Evolutionary conservation across 2,113 vertebrate species (phyloP).

Genomic region (Gopherus flavomarginatus): DNA sequence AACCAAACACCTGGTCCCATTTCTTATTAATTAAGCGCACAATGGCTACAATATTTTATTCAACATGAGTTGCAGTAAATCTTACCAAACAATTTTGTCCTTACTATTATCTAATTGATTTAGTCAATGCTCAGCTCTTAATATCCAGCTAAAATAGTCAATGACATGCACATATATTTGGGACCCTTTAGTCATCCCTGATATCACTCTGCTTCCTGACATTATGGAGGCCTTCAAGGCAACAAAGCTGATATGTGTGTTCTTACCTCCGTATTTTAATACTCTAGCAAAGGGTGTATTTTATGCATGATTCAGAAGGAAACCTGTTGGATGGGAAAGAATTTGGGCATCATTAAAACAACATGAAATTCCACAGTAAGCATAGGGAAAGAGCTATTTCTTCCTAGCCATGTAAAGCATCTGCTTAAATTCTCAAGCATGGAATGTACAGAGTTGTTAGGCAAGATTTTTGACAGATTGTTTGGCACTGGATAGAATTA

Average conservation of each 20-base stretch:
- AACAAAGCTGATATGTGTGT: slow-evolving; percentile 53
- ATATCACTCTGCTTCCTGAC: background rate
- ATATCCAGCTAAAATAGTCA: background rate
- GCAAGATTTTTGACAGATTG: slow-evolving; percentile 77
- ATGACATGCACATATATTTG: background rate
- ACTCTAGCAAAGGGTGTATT: slow-evolving; percentile 53
- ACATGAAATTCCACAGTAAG: slow-evolving; percentile 38
- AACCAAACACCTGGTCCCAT: background rate
- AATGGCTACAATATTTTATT: slow-evolving; percentile 11
- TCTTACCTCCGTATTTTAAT: slow-evolving; percentile 47
- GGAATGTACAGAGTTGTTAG: slow-evolving; percentile 63
- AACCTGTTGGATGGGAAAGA: slow-evolving; percentile 27
- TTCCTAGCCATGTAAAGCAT: slow-evolving; percentile 60
- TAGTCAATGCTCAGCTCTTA: background rate
- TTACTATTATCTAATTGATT: background rate
- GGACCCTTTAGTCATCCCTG: background rate
- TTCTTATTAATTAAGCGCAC: background rate
- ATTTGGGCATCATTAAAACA: slow-evolving; percentile 24
- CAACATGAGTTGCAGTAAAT: background rate
- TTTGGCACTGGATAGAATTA: slow-evolving; percentile 73
- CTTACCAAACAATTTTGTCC: background rate
- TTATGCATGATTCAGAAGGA: slow-evolving; percentile 55
- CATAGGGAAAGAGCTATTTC: slow-evolving; percentile 33
- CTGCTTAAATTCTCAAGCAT: slow-evolving; percentile 71
- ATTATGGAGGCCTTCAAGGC: slow-evolving; percentile 28